Conservation (phyloP, 23 tunicate species). For the Oikopleura albicans region DNA sequence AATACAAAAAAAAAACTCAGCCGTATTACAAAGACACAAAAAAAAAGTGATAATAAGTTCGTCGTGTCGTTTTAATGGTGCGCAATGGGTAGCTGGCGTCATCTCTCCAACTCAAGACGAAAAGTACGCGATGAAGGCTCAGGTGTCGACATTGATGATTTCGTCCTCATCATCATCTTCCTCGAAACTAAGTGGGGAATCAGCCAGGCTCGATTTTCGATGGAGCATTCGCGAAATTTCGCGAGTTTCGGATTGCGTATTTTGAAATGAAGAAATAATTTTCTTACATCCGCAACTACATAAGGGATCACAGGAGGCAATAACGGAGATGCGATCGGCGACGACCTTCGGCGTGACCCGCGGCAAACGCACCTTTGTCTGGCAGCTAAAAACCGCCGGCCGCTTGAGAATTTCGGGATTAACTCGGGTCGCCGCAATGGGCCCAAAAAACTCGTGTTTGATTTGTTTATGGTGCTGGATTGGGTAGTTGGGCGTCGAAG, state of each 20-base stretch:
- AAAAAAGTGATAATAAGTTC: too few relatives aligned
- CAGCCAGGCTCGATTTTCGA: not conserved
- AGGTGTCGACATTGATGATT: not conserved
- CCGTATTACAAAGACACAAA: too few relatives aligned
- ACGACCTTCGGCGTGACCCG: not conserved
- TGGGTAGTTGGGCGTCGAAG: not conserved
- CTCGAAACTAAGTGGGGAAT: not conserved
- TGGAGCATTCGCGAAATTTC: not conserved
- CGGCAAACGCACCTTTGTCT: not conserved
- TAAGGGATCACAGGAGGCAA: not conserved
- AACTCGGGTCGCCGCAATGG: not conserved
- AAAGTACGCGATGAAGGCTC: too few relatives aligned
- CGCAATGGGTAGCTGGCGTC: too few relatives aligned
- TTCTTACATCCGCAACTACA: not conserved
- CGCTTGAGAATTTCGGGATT: not conserved
- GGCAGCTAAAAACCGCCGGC: not conserved
- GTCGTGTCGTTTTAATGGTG: too few relatives aligned
- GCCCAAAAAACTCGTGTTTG: too few relatives aligned
- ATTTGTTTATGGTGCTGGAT: too few relatives aligned
- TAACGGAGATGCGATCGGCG: not conserved
- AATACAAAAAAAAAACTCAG: too few relatives aligned
- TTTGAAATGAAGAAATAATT: not conserved
- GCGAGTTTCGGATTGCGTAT: not conserved
- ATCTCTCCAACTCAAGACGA: too few relatives aligned
- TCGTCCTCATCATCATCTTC: constrained; percentile 7